phyloP scores from a whole-genome alignment of 2,888 invertebrate species.

The Altica lythri region DNA sequence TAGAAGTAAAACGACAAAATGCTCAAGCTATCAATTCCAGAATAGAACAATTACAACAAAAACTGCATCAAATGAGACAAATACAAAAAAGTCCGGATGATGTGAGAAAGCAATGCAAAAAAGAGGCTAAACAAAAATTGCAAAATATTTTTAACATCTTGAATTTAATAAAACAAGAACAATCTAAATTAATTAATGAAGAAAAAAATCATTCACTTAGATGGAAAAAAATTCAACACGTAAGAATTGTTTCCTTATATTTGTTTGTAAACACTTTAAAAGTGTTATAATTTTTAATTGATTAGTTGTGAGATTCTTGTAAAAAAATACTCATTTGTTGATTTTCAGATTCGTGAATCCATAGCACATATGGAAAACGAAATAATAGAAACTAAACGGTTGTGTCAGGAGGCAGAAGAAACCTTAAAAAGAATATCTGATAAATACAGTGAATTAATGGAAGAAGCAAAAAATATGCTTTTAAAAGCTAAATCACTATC shows the following conservation, averaged over 20 bases:
- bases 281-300: too few relatives aligned
- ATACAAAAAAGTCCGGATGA: constrained; percentile 41
- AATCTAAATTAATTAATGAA: constrained; percentile 30
- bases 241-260: constrained; percentile 1
- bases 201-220: constrained; percentile 38
- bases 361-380: constrained; percentile 50
- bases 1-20: constrained; percentile 38
- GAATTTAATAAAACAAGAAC: constrained; percentile 39
- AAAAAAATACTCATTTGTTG: too few relatives aligned
- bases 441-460: constrained; percentile 48
- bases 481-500: constrained; percentile 62
- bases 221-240: constrained; percentile 41
- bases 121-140: constrained; percentile 39
- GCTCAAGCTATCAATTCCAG: constrained; percentile 38
- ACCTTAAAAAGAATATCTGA: constrained; percentile 49
- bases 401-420: constrained; percentile 49
- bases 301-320: too few relatives aligned
- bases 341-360: constrained; percentile 38
- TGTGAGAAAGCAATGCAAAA: constrained; percentile 47
- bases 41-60: constrained; percentile 35
- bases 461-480: constrained; percentile 60
- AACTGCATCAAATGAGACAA: constrained; percentile 38
- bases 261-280: too few relatives aligned
- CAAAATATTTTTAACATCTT: constrained; percentile 38
- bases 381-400: constrained; percentile 47